A percentile compares a stretch with the other conserved stretches of the same genome.
Conservation (phyloP, 30 jellyfish, hydroid and myxozoan species). For the Rhopilema esculentum region DNA sequence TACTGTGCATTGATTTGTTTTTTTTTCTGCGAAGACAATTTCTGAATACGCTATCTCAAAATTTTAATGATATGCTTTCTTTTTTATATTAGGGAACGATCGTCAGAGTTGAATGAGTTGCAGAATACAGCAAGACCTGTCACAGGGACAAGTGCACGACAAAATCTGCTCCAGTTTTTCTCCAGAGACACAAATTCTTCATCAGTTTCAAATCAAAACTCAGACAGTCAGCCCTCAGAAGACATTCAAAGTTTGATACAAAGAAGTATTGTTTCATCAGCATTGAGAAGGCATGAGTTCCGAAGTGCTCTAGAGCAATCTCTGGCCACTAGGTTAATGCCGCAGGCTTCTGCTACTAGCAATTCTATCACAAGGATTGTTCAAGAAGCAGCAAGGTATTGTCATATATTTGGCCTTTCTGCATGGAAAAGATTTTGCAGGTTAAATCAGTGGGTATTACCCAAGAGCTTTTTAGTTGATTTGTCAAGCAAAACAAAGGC, state of each 20-base stretch:
- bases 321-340: conserved; percentile 37
- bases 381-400: neutral
- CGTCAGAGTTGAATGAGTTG: conserved; percentile 74
- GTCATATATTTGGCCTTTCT: too few species aligned
- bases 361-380: neutral
- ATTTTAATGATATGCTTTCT: neutral
- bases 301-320: conserved; percentile 68
- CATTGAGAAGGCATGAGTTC: conserved; percentile 73
- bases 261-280: conserved; percentile 83
- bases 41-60: neutral
- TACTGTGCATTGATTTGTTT: too few species aligned
- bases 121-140: conserved; percentile 85
- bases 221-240: conserved; percentile 50
- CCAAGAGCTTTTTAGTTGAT: neutral
- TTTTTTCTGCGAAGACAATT: neutral
- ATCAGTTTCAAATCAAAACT: conserved; percentile 23
- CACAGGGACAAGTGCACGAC: conserved; percentile 87
- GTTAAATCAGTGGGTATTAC: too few species aligned
- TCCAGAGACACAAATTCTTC: conserved; percentile 59
- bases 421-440: neutral
- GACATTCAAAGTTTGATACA: conserved; percentile 81
- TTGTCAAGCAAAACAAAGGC: neutral
- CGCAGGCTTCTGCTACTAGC: neutral
- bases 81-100: conserved; percentile 72
- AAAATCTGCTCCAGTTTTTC: conserved; percentile 68